These are phyloP conservation scores for Caloenas nicobarica DNA, from an alignment of 2,113 vertebrate species.

Conservation along the genomic window DNA sequence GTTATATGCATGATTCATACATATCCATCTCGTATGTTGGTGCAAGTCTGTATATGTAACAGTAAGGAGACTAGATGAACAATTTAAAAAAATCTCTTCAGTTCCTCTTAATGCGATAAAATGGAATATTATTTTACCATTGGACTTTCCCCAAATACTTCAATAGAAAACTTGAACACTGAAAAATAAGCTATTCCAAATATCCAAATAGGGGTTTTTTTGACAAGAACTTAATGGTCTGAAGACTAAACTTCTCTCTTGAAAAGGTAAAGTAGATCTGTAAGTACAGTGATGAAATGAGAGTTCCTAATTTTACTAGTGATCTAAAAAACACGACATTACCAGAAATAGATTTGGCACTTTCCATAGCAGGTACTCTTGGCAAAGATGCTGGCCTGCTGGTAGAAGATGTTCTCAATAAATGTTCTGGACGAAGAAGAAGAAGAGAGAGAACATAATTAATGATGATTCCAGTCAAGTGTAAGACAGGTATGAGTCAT, in stretches of 20 bases:
- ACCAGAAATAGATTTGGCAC: conserved; percentile 90
- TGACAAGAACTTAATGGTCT: background rate
- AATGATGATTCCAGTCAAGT: background rate
- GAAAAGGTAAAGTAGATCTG: background rate
- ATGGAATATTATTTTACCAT: background rate
- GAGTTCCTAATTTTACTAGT: background rate
- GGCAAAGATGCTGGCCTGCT: conserved; percentile 84
- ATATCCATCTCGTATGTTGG: background rate
- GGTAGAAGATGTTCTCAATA: conserved; percentile 82
- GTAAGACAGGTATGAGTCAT: background rate
- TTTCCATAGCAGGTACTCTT: conserved; percentile 88
- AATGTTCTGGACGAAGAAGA: conserved; percentile 78
- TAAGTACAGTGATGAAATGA: background rate
- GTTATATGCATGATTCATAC: background rate
- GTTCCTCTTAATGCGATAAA: background rate
- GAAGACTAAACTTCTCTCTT: background rate
- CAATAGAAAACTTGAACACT: background rate
- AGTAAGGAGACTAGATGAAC: background rate
- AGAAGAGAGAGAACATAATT: background rate
- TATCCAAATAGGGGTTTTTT: background rate
- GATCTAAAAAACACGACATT: accelerated
- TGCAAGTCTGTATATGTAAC: background rate
- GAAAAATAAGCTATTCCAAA: background rate
- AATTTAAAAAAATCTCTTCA: background rate
- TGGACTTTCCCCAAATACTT: background rate